Percentiles rank a stretch among this genome's conserved stretches.
These are phyloP conservation scores for Sminthurinus aureus DNA, from an alignment of 2,888 invertebrate species.

Conservation along the genomic window DNA sequence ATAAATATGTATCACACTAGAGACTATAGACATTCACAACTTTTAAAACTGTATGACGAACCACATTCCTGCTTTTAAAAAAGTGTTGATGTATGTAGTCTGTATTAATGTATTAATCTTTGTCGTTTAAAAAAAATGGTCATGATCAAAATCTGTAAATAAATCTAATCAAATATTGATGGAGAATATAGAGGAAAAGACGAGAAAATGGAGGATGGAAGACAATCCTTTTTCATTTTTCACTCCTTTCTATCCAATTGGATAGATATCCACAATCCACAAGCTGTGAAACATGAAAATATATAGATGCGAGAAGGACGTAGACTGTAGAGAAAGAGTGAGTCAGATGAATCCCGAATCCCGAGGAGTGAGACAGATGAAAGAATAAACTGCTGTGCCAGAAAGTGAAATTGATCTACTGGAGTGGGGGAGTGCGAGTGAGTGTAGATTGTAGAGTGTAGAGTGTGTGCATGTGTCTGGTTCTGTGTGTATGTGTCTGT, in stretches of 20 bases:
- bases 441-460: background rate
- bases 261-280: background rate
- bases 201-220: too few relatives aligned
- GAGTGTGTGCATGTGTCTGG: background rate
- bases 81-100: too few relatives aligned
- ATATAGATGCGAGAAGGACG: background rate
- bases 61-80: too few relatives aligned
- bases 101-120: background rate
- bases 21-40: too few relatives aligned
- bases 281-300: too few relatives aligned
- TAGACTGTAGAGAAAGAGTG: too few relatives aligned
- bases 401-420: background rate
- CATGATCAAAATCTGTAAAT: background rate
- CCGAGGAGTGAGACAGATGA: background rate
- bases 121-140: background rate
- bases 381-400: background rate
- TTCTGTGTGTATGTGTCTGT: background rate
- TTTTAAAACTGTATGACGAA: too few relatives aligned
- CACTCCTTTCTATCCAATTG: background rate
- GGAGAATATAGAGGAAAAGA: too few relatives aligned
- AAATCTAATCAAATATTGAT: constrained; percentile 12
- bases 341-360: background rate
- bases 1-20: too few relatives aligned
- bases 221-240: background rate
- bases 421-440: background rate